Conservation (phyloP, 2,888 invertebrate genomes). For the Hoplodrina blanda region DNA sequence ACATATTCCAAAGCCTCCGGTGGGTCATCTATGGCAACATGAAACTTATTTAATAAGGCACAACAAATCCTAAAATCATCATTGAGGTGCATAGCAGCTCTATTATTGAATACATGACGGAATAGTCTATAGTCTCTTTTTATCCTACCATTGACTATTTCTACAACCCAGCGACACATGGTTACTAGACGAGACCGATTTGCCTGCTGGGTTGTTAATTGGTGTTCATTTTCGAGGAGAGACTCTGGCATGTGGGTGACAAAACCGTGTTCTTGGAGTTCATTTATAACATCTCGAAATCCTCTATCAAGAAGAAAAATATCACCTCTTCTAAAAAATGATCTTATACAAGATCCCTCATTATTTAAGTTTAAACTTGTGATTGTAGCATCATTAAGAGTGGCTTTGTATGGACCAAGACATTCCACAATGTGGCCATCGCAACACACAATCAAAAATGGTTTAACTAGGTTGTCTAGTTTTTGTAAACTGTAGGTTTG, state of each 20-base stretch:
- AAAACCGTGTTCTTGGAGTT: conserved; percentile 10
- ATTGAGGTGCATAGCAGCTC: background rate
- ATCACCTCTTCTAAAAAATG: conserved; percentile 6
- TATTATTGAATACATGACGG: conserved; percentile 7
- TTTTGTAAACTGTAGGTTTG: conserved; percentile 38
- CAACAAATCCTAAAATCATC: no score
- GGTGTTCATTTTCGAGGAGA: conserved; percentile 15
- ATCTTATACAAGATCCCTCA: conserved; percentile 4
- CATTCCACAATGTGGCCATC: conserved; percentile 21
- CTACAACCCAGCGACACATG: conserved; percentile 18
- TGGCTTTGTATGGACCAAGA: conserved; percentile 22
- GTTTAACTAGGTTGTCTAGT: conserved; percentile 23
- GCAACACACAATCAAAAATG: conserved; percentile 30
- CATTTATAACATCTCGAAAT: conserved; percentile 18
- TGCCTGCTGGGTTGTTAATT: conserved; percentile 23
- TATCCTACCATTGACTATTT: conserved; percentile 10
- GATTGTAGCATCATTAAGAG: conserved; percentile 17
- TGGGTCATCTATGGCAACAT: background rate
- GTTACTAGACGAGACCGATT: conserved; percentile 11
- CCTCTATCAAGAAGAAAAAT: conserved; percentile 11
- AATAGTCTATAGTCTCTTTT: conserved; percentile 6
- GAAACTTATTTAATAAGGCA: background rate
- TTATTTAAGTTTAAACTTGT: background rate
- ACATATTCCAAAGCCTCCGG: conserved; percentile 1
- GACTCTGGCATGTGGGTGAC: conserved; percentile 14